Evolutionary conservation across 2,113 vertebrate species (phyloP).

Genomic region (Atlantisia rogersi): DNA sequence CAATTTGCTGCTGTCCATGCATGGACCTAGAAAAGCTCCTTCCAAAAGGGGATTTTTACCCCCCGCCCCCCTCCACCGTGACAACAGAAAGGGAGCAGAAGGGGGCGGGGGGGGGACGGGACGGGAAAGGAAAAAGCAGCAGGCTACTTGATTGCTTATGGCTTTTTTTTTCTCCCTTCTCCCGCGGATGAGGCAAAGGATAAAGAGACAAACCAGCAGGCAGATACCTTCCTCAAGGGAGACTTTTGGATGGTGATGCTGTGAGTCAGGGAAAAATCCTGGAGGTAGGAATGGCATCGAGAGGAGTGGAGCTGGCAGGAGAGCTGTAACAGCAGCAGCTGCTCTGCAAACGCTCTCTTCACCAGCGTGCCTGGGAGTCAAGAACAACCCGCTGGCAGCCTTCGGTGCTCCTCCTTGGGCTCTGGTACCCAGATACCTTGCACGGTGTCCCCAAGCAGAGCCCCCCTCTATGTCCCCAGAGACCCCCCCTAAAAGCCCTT

Average conservation of each 20-base stretch:
- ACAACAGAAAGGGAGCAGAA: neutral
- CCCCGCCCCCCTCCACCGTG: no score
- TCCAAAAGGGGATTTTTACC: neutral
- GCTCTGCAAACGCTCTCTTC: neutral
- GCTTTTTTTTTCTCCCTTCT: slow-evolving; percentile 31
- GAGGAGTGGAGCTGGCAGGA: slow-evolving; percentile 64
- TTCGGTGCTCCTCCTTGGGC: neutral
- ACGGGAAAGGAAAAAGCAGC: neutral
- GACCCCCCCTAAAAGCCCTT: neutral
- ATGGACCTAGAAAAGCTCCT: neutral
- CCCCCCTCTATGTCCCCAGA: neutral
- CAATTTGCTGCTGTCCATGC: neutral
- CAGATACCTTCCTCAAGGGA: slow-evolving; percentile 79
- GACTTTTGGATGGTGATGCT: slow-evolving; percentile 61
- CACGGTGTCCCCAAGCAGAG: neutral
- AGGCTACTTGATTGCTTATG: slow-evolving; percentile 1
- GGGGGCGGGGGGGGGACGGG: neutral
- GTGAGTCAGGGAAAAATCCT: slow-evolving; percentile 72
- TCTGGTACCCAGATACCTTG: neutral
- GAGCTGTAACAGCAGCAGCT: slow-evolving; percentile 16
- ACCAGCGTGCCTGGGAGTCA: neutral
- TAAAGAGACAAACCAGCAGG: slow-evolving; percentile 70
- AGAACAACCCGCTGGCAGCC: neutral
- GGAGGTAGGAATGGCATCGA: slow-evolving; percentile 61
- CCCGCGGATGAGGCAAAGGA: slow-evolving; percentile 34